Conservation (phyloP, 2,113 vertebrate genomes). For the Agelaius phoeniceus region DNA sequence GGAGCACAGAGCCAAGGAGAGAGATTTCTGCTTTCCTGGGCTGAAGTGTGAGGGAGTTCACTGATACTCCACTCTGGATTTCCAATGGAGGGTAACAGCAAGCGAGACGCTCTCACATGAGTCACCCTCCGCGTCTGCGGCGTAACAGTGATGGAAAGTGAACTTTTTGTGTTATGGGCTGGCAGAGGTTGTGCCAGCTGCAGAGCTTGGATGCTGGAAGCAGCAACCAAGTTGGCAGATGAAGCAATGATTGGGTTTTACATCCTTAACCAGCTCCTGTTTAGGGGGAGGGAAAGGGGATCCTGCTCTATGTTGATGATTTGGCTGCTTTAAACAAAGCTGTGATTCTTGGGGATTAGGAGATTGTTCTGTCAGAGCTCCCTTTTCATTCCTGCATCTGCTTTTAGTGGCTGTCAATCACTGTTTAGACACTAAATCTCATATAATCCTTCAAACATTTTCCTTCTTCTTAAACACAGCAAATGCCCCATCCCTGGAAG, state of each 20-base stretch:
- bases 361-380: neutral
- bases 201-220: neutral
- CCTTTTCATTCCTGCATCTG: neutral
- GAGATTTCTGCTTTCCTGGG: constrained; percentile 30
- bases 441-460: neutral
- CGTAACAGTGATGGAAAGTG: constrained; percentile 20
- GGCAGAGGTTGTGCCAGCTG: neutral
- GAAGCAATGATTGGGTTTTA: neutral
- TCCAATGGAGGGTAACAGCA: neutral
- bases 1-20: constrained; percentile 50
- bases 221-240: neutral
- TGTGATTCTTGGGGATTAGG: neutral
- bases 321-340: neutral
- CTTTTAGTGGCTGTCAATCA: neutral
- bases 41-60: constrained; percentile 25
- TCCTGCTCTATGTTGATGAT: neutral
- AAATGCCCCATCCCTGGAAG: neutral
- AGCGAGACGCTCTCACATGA: constrained; percentile 5
- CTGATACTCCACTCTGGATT: constrained; percentile 15
- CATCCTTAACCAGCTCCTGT: neutral
- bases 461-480: neutral
- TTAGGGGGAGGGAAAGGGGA: neutral
- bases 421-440: neutral
- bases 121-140: constrained; percentile 9
- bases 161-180: neutral